phyloP scores from a whole-genome alignment of 2,797 vertebrate species.

The Coccyzus lansbergi region DNA sequence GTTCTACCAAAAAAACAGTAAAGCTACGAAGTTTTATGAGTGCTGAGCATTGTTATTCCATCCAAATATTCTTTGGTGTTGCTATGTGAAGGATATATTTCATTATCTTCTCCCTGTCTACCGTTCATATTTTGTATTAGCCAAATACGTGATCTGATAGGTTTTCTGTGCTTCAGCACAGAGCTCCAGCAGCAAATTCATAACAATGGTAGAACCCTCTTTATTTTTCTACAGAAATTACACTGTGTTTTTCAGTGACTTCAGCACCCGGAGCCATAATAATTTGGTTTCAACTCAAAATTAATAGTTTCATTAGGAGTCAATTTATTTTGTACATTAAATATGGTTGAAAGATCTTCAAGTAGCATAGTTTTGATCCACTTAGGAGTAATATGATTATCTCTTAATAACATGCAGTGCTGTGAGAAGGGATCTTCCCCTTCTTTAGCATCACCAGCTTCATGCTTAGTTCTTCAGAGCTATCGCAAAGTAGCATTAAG shows the following conservation, averaged over 20 bases:
- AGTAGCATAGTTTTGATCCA: neutral
- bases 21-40: constrained; percentile 46
- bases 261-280: neutral
- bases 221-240: neutral
- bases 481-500: neutral
- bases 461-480: neutral
- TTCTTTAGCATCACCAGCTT: neutral
- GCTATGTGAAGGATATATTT: constrained; percentile 66
- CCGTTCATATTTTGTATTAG: constrained; percentile 15
- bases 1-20: constrained; percentile 46
- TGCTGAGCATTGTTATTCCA: constrained; percentile 42
- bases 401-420: neutral
- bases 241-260: neutral
- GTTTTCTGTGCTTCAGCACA: neutral
- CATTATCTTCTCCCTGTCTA: constrained; percentile 48
- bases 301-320: neutral
- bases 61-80: constrained; percentile 56
- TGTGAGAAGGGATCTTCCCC: neutral
- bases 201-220: constrained; percentile 39
- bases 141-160: neutral
- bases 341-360: neutral
- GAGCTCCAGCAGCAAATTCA: constrained; percentile 29
- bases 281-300: constrained; percentile 25
- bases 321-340: constrained; percentile 28
- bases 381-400: neutral